Base-by-base conservation (phyloP, 2,888 invertebrate genomes). In the Eulithis testata region DNA sequence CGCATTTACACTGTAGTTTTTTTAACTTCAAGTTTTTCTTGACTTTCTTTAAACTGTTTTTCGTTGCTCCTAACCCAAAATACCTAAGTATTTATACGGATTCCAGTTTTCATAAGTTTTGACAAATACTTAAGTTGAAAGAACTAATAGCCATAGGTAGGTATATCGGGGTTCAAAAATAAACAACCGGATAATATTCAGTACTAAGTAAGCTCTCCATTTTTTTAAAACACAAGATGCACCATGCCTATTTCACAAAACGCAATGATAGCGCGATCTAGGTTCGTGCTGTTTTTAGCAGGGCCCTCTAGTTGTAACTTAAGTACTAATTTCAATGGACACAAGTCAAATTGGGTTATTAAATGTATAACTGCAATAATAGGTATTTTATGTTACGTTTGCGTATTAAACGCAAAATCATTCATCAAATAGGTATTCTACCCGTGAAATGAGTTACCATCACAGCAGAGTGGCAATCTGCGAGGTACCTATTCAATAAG, bases 401-500 rank as follows among this genome's bases (percentile, higher is more conserved):
- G 8, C 40, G 40, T 40, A 5, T 3, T 49, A 51, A 31, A 55
- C 44, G 4, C 45, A 27, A 54, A 53, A 47, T 14, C n/a, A 37
- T 60, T 55, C 11, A 55, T 59, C 2, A 8, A 52, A 53, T 7
- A 49, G 47, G 11, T 63, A 31, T 47, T n/a, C 31, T 51, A 14
- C 9, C 47, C 55, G 63, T 60, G 52, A 65, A 65, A 61, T 65
- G 47, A 49, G 45, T 47, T 61, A 61, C 63, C 45, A 53, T 66
- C 50, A 51, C 51, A 50, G 52, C 43, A 44, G 37, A 59, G 51
- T 54, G 40, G 53, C 31, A 54, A 52, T 55, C 50, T 11, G 47
- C 59, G 45, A 50, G 53, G 43, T 60, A 68, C n/a, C 51, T 51
- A 50, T 73, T 74, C 71, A 75, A 65, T 75, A 71, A 72, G 63